Evolutionary conservation across 2,888 invertebrate species (phyloP).

Genomic region (Euplexia lucipara): DNA sequence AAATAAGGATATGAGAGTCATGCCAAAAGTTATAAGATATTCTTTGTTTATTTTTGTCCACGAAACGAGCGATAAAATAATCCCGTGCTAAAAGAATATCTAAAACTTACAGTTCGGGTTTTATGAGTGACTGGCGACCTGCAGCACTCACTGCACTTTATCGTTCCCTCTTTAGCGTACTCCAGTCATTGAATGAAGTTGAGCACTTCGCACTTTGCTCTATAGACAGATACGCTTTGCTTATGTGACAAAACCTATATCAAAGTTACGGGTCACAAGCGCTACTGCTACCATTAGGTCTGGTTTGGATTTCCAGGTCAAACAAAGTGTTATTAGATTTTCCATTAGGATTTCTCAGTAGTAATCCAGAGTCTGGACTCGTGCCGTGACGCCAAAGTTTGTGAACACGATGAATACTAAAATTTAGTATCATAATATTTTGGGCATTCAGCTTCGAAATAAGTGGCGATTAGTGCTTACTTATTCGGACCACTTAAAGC

Average conservation of each 20-base stretch:
- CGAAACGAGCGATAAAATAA: constrained; percentile 55
- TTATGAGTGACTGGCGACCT: constrained; percentile 47
- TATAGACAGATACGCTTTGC: constrained; percentile 15
- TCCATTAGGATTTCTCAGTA: too few relatives aligned
- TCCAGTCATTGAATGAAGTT: constrained; percentile 43
- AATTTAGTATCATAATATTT: constrained; percentile 57
- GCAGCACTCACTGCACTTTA: constrained; percentile 41
- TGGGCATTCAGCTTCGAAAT: constrained; percentile 63
- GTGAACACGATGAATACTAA: constrained; percentile 46
- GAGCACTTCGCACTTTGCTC: constrained; percentile 34
- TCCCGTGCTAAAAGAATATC: constrained; percentile 49
- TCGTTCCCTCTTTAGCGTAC: constrained; percentile 14
- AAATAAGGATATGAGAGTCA: constrained; percentile 63
- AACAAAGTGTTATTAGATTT: too few relatives aligned
- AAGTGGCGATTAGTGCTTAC: constrained; percentile 66
- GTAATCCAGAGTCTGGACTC: too few relatives aligned
- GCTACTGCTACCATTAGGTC: too few relatives aligned
- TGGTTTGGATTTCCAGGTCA: too few relatives aligned
- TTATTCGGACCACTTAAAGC: constrained; percentile 61
- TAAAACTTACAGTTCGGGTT: constrained; percentile 46
- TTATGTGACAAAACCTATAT: constrained; percentile 17
- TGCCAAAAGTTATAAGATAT: constrained; percentile 63
- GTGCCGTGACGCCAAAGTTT: constrained; percentile 34
- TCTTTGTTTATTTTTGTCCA: constrained; percentile 58
- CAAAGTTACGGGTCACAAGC: constrained; percentile 21